phyloP scores from a whole-genome alignment of 2,113 vertebrate genomes.

The Cranoglanis bouderius region DNA sequence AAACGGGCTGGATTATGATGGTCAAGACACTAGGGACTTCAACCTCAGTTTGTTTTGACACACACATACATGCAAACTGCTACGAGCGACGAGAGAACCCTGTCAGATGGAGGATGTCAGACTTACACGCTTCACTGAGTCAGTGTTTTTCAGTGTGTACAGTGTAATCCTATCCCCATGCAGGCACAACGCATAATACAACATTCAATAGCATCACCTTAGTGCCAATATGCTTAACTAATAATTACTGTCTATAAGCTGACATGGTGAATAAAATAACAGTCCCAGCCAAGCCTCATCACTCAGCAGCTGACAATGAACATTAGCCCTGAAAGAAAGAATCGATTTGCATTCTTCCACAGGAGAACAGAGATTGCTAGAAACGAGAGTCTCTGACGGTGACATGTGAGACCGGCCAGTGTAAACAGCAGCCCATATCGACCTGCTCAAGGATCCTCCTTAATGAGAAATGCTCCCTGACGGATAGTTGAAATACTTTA shows the following conservation, averaged over 20 bases:
- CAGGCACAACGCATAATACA: conserved; percentile 6
- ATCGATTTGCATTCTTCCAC: background rate
- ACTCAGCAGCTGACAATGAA: conserved; percentile 22
- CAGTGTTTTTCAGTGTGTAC: conserved; percentile 6
- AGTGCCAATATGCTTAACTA: conserved; percentile 22
- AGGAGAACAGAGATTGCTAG: background rate
- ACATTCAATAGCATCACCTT: background rate
- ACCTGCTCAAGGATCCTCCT: conserved; percentile 26
- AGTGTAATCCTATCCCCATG: background rate
- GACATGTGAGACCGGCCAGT: background rate
- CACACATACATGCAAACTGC: conserved; percentile 17
- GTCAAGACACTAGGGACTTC: background rate
- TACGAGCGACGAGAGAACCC: conserved; percentile 8
- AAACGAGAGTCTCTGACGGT: background rate
- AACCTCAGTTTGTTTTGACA: conserved; percentile 10
- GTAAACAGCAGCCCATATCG: conserved; percentile 24
- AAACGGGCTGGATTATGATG: background rate
- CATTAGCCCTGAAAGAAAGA: background rate
- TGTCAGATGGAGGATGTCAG: conserved; percentile 37
- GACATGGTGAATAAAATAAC: conserved; percentile 8
- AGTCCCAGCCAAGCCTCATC: conserved; percentile 21
- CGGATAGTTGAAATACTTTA: conserved; percentile 27
- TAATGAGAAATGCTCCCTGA: conserved; percentile 22
- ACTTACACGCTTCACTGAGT: conserved; percentile 33
- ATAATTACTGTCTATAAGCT: conserved; percentile 16